phyloP scores from a whole-genome alignment of 2,113 vertebrate species.

The Pygoscelis antarcticus region DNA sequence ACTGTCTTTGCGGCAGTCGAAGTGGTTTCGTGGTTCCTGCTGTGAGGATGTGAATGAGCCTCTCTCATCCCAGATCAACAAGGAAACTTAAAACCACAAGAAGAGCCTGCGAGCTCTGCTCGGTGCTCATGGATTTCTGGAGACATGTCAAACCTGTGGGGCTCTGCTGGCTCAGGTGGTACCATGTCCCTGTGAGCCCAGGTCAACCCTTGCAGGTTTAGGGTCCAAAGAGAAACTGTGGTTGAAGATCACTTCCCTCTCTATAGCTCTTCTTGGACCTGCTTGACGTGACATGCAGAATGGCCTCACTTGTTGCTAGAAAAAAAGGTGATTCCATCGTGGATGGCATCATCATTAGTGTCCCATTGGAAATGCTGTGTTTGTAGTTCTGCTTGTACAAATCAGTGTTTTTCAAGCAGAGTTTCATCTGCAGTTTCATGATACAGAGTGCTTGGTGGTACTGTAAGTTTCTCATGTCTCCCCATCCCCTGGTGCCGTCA shows the following conservation, averaged over 20 bases:
- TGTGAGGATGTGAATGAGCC: background rate
- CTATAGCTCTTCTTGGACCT: background rate
- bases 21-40: background rate
- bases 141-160: fast-evolving
- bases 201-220: background rate
- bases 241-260: background rate
- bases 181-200: fast-evolving
- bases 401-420: background rate
- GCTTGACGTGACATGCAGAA: background rate
- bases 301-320: background rate
- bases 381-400: background rate
- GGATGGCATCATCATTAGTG: background rate
- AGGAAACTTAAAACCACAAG: background rate
- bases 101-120: background rate
- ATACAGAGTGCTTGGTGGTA: background rate
- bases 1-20: fast-evolving
- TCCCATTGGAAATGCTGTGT: fast-evolving
- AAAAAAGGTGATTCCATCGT: too few relatives aligned
- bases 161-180: background rate
- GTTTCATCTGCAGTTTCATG: background rate
- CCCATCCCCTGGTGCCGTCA: background rate
- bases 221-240: background rate
- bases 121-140: background rate
- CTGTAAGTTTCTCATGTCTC: background rate
- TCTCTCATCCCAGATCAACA: background rate